A percentile compares a stretch with the other conserved stretches of the same genome.
phyloP scores from a whole-genome alignment of 2,888 invertebrate species.

The Elmis aenea region DNA sequence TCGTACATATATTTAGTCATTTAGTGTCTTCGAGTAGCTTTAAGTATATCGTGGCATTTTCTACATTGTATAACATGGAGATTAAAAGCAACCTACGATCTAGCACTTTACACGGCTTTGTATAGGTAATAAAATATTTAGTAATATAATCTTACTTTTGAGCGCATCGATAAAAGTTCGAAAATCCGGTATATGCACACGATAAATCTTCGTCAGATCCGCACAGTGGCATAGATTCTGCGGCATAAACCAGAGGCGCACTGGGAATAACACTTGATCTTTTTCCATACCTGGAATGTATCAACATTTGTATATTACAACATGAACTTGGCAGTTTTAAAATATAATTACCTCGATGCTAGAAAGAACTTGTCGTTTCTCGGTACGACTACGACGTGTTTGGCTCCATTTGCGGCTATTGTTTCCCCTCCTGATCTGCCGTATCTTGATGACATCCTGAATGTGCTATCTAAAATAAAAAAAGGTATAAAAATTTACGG shows the following conservation, averaged over 20 bases:
- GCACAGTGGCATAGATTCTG: conserved; percentile 21
- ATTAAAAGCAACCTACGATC: no score
- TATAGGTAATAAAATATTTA: background rate
- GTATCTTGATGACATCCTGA: conserved; percentile 36
- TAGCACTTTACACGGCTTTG: background rate
- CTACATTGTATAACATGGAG: no score
- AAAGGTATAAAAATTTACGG: conserved; percentile 1
- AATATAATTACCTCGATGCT: conserved; percentile 34
- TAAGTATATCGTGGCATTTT: no score
- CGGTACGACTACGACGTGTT: conserved; percentile 33
- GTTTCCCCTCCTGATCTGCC: conserved; percentile 31
- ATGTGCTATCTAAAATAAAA: conserved; percentile 25
- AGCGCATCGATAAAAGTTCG: conserved; percentile 51
- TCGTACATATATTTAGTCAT: no score
- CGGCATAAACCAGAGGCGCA: conserved; percentile 26
- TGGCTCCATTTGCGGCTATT: conserved; percentile 21
- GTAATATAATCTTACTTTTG: conserved; percentile 50
- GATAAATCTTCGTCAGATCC: conserved; percentile 33
- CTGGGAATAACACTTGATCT: conserved; percentile 34
- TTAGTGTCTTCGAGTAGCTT: no score
- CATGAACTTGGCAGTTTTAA: no score
- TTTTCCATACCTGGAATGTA: conserved; percentile 39
- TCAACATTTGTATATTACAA: background rate
- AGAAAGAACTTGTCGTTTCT: conserved; percentile 38
- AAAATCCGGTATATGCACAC: conserved; percentile 50